phyloP scores from a whole-genome alignment of 92 coral and sea anemone genomes.

The Zoanthus gigantus region DNA sequence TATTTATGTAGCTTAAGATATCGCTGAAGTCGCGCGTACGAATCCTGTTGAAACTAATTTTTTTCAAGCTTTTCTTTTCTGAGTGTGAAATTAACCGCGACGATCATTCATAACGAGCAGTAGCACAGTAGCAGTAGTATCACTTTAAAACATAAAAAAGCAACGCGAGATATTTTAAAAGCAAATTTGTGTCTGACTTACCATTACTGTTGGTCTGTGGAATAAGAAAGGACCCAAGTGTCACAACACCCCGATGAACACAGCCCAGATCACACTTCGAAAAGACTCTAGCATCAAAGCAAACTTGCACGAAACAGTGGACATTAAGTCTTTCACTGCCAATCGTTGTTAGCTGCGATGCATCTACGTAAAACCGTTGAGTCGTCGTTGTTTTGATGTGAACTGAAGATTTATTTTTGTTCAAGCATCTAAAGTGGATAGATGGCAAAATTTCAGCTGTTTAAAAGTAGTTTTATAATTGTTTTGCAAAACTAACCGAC shows the following conservation, averaged over 20 bases:
- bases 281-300: not conserved
- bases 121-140: too few species aligned
- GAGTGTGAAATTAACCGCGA: too few species aligned
- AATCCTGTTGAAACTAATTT: too few species aligned
- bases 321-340: not conserved
- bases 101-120: too few species aligned
- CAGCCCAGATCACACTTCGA: conserved; percentile 31
- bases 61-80: too few species aligned
- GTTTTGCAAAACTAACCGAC: too few species aligned
- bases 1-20: too few species aligned
- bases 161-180: too few species aligned
- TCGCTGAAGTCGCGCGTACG: too few species aligned
- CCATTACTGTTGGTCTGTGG: not conserved
- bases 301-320: conserved; percentile 21
- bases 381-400: not conserved
- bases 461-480: not conserved
- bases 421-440: not conserved
- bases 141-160: too few species aligned
- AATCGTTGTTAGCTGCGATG: not conserved
- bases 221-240: conserved; percentile 4
- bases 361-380: conserved; percentile 11
- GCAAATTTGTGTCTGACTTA: not conserved
- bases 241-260: not conserved
- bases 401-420: not conserved
- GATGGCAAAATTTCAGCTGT: not conserved